Evolutionary conservation across 1,140 invertebrate genomes (phyloP).

Genomic region (Goniozus legneri): DNA sequence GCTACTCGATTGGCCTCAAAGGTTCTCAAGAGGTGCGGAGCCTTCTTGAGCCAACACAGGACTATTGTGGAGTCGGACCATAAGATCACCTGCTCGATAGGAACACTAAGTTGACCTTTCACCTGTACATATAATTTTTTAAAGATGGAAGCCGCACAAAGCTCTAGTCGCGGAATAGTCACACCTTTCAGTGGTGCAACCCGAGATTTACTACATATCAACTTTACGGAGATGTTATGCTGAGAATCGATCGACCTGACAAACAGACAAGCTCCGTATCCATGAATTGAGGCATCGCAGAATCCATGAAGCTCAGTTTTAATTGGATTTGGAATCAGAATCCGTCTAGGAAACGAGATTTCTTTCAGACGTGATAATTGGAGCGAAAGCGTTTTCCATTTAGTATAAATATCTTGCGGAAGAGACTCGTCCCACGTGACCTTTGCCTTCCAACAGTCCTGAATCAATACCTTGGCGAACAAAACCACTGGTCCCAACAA

Average conservation of each 20-base stretch:
- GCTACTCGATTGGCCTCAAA: not conserved
- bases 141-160: constrained; percentile 35
- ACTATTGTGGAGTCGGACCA: constrained; percentile 31
- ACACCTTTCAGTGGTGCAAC: constrained; percentile 35
- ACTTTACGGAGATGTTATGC: not conserved
- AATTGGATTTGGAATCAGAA: not conserved
- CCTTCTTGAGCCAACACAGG: constrained; percentile 22
- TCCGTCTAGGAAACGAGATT: not conserved
- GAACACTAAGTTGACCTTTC: not conserved
- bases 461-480: constrained; percentile 22
- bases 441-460: constrained; percentile 17
- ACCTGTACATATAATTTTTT: constrained; percentile 11
- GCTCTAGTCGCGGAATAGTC: constrained; percentile 39
- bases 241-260: not conserved
- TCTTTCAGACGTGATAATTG: constrained; percentile 9
- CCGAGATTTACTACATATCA: constrained; percentile 25
- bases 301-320: constrained; percentile 13
- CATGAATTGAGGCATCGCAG: constrained; percentile 10
- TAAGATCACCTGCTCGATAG: not conserved
- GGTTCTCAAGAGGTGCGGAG: constrained; percentile 4
- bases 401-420: constrained; percentile 17
- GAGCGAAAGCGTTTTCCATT: constrained; percentile 22
- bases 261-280: constrained; percentile 9
- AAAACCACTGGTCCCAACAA: constrained; percentile 22
- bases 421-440: constrained; percentile 19